Evolutionary conservation across 2,888 invertebrate genomes (phyloP).

Genomic region (Rhamnusium bicolor): DNA sequence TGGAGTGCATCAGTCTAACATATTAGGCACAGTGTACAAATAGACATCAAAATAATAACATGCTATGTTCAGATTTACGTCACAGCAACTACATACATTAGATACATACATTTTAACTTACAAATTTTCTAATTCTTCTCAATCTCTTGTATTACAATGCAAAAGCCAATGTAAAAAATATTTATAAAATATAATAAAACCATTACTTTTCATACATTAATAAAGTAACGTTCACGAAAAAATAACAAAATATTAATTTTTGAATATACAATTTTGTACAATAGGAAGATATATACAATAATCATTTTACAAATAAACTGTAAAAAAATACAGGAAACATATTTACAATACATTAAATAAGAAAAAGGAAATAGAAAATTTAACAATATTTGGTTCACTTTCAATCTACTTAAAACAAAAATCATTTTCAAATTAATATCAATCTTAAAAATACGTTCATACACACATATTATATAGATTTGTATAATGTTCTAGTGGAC

Average conservation of each 20-base stretch:
- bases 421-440: too few species aligned
- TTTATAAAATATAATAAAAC: constrained; percentile 1
- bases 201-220: not conserved
- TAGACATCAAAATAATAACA: constrained; percentile 60
- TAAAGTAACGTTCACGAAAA: constrained; percentile 25
- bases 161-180: constrained; percentile 13
- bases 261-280: constrained; percentile 39
- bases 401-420: too few species aligned
- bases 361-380: constrained; percentile 6
- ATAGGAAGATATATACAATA: constrained; percentile 27
- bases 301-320: constrained; percentile 37
- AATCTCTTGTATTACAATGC: constrained; percentile 13
- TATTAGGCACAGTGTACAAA: constrained; percentile 69
- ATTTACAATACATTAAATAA: constrained; percentile 9
- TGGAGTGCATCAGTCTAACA: constrained; percentile 63
- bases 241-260: constrained; percentile 26
- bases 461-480: too few species aligned
- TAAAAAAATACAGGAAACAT: constrained; percentile 20
- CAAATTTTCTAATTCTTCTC: constrained; percentile 19
- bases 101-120: constrained; percentile 32
- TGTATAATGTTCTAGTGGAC: too few species aligned
- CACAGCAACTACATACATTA: constrained; percentile 29
- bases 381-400: too few species aligned
- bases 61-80: constrained; percentile 63
- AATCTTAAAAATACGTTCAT: too few species aligned